These are phyloP conservation scores for Drosophila monieri DNA, from an alignment of 2,888 invertebrate species.

Conservation along the genomic window DNA sequence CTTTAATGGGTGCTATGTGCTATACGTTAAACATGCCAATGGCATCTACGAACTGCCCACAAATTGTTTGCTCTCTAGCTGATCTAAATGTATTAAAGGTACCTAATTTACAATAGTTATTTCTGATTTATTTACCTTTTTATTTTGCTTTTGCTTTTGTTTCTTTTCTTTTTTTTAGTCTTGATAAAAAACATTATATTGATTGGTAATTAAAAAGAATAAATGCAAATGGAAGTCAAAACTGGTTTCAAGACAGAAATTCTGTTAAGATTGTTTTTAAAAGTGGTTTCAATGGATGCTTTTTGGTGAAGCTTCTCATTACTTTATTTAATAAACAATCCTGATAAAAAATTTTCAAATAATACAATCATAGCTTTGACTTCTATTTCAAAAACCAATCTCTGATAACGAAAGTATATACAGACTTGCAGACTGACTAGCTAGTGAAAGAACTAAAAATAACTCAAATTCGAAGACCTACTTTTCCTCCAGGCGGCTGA, in stretches of 20 bases:
- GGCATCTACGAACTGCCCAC: slow-evolving; percentile 32
- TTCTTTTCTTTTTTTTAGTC: not conserved
- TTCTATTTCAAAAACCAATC: not conserved
- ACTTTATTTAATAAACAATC: not conserved
- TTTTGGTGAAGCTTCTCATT: not conserved
- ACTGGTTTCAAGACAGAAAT: not conserved
- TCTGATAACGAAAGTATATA: slow-evolving; percentile 2
- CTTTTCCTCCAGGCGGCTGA: not conserved
- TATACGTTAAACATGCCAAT: slow-evolving; percentile 46
- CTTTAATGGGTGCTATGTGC: slow-evolving; percentile 47
- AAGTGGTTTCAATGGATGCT: not conserved
- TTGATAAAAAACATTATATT: not conserved
- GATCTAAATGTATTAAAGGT: slow-evolving; percentile 72
- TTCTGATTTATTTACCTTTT: slow-evolving; percentile 8
- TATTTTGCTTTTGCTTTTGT: slow-evolving; percentile 6
- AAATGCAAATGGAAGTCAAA: slow-evolving; percentile 1
- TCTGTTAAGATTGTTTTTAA: not conserved
- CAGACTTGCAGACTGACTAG: slow-evolving; percentile 11
- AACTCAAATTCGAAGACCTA: not conserved
- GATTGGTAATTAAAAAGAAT: not conserved
- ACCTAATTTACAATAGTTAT: slow-evolving; percentile 84
- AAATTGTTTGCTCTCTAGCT: slow-evolving; percentile 35
- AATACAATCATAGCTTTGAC: not conserved
- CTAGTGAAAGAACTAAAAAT: not conserved
- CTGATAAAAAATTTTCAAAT: no score